phyloP scores from a whole-genome alignment of 1,140 invertebrate species.

The Drosophila arawakana region DNA sequence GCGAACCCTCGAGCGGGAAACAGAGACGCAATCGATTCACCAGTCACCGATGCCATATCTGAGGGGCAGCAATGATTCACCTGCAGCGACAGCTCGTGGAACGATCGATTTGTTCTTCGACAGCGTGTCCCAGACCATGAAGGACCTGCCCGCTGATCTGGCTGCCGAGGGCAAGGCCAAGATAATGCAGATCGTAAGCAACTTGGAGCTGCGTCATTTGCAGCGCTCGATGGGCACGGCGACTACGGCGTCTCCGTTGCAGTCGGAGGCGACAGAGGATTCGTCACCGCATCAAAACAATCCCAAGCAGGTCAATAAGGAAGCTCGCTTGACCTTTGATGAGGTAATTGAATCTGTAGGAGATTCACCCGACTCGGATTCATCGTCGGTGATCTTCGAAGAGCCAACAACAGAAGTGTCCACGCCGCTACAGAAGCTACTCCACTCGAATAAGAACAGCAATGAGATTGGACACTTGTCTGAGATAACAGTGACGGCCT shows the following conservation, averaged over 20 bases:
- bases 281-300: not conserved
- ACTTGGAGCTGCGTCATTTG: constrained; percentile 64
- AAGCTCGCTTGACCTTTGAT: not conserved
- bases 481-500: constrained; percentile 1
- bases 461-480: not conserved
- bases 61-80: too few species aligned
- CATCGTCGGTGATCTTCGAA: constrained; percentile 13
- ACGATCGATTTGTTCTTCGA: constrained; percentile 76
- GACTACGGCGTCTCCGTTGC: not conserved
- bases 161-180: constrained; percentile 74
- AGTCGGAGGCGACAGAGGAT: not conserved
- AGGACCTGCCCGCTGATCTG: constrained; percentile 64
- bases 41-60: not conserved
- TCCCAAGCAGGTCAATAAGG: not conserved
- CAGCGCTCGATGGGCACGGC: constrained; percentile 20
- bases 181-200: constrained; percentile 76
- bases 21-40: not conserved
- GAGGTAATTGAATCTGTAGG: constrained; percentile 1
- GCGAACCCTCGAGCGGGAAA: constrained; percentile 50
- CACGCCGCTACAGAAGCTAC: too few species aligned
- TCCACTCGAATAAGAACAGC: constrained; percentile 9
- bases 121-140: constrained; percentile 73
- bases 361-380: not conserved
- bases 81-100: constrained; percentile 12
- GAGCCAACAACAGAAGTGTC: not conserved